phyloP scores from a whole-genome alignment of 2,113 vertebrate species.

The Telmatochromis bifrenatus region DNA sequence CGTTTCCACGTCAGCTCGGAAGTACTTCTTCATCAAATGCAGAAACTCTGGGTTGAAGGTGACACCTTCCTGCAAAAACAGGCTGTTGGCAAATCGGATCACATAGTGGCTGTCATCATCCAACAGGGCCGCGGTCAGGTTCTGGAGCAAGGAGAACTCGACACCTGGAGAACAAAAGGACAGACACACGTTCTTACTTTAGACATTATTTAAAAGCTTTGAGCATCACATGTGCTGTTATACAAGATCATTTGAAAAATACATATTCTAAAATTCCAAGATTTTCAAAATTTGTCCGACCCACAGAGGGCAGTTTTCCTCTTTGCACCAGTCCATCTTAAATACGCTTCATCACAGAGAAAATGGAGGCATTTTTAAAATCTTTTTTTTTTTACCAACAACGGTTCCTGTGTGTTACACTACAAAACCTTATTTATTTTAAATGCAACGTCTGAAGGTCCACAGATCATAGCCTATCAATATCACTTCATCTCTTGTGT shows the following conservation, averaged over 20 bases:
- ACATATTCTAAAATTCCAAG: neutral
- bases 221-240: neutral
- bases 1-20: slow-evolving; percentile 82
- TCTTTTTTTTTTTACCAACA: neutral
- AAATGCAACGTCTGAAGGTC: neutral
- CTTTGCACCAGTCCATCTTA: neutral
- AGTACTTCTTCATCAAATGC: slow-evolving; percentile 86
- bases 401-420: neutral
- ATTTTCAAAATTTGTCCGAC: neutral
- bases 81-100: slow-evolving; percentile 85
- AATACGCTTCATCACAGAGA: neutral
- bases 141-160: slow-evolving; percentile 85
- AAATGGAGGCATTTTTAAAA: neutral
- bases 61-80: slow-evolving; percentile 88
- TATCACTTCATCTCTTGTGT: neutral
- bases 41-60: slow-evolving; percentile 87
- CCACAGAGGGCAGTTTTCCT: neutral
- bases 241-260: neutral
- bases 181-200: neutral
- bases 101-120: slow-evolving; percentile 79
- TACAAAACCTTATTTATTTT: neutral
- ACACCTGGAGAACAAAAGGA: slow-evolving; percentile 68
- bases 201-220: neutral
- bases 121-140: slow-evolving; percentile 76
- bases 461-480: neutral